Evolutionary conservation across 2,113 vertebrate genomes (phyloP).

Genomic region (Nothoprocta pentlandii): DNA sequence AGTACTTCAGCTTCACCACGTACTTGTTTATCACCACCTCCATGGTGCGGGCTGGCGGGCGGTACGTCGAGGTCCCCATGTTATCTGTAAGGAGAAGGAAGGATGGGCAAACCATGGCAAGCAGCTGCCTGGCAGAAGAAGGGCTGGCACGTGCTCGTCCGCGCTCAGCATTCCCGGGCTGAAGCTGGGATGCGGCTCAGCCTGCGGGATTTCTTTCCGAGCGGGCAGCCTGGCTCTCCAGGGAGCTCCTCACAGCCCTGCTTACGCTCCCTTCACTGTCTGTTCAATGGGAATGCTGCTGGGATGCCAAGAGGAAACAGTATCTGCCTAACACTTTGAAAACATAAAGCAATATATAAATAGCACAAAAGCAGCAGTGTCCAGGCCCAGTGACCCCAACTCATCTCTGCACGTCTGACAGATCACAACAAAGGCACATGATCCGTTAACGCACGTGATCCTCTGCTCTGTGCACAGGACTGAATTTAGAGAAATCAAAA

Average conservation of each 20-base stretch:
- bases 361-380: background rate
- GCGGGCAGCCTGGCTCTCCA: background rate
- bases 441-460: fast-evolving
- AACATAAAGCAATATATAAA: background rate
- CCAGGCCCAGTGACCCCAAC: background rate
- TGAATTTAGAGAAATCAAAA: too few relatives aligned
- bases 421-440: background rate
- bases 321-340: background rate
- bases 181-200: background rate
- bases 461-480: background rate
- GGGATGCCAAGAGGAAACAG: background rate
- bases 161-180: background rate
- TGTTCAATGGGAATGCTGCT: background rate
- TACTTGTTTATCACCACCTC: slow-evolving; percentile 94
- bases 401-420: fast-evolving
- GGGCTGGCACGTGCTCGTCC: fast-evolving
- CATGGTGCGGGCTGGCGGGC: slow-evolving; percentile 91
- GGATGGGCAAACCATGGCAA: background rate
- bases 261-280: background rate
- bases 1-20: slow-evolving; percentile 96
- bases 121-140: background rate
- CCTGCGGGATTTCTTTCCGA: background rate
- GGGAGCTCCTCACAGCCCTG: background rate
- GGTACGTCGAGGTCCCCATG: slow-evolving; percentile 90
- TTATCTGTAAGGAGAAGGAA: slow-evolving; percentile 81